A percentile compares a stretch with the other conserved stretches of the same genome.
phyloP scores from a whole-genome alignment of 1,140 invertebrate species.

The Ephestia elutella region DNA sequence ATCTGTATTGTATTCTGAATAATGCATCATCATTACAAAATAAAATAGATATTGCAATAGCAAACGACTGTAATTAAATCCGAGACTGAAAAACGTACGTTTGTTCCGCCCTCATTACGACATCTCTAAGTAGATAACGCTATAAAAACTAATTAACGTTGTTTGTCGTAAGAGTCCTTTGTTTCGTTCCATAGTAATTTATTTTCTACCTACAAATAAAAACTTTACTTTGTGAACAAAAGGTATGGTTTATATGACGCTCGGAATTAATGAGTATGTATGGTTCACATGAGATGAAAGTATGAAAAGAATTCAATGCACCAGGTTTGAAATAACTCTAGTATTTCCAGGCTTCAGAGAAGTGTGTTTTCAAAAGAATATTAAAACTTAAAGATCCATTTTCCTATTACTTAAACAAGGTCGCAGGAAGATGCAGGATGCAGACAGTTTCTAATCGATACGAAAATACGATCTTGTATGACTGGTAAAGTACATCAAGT shows the following conservation, averaged over 20 bases:
- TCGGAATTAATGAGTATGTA: neutral
- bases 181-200: neutral
- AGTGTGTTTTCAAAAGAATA: too few relatives aligned
- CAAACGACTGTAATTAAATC: neutral
- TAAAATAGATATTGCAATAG: neutral
- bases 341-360: too few relatives aligned
- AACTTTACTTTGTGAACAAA: conserved; percentile 2
- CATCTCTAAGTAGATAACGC: conserved; percentile 3
- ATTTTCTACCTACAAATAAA: neutral
- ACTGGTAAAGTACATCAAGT: too few relatives aligned
- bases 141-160: conserved; percentile 2
- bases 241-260: neutral
- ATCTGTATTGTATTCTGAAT: too few relatives aligned
- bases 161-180: conserved; percentile 1
- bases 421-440: too few relatives aligned
- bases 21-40: neutral
- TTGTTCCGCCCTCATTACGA: neutral
- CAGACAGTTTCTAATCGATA: too few relatives aligned
- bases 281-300: too few relatives aligned
- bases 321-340: too few relatives aligned
- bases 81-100: neutral
- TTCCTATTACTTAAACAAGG: too few relatives aligned
- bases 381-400: too few relatives aligned
- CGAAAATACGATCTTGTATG: too few relatives aligned
- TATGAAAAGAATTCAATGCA: too few relatives aligned